Percentiles rank a stretch among this genome's conserved stretches.
phyloP scores from a whole-genome alignment of 2,888 invertebrate genomes.

The Hanleya hanleyi region DNA sequence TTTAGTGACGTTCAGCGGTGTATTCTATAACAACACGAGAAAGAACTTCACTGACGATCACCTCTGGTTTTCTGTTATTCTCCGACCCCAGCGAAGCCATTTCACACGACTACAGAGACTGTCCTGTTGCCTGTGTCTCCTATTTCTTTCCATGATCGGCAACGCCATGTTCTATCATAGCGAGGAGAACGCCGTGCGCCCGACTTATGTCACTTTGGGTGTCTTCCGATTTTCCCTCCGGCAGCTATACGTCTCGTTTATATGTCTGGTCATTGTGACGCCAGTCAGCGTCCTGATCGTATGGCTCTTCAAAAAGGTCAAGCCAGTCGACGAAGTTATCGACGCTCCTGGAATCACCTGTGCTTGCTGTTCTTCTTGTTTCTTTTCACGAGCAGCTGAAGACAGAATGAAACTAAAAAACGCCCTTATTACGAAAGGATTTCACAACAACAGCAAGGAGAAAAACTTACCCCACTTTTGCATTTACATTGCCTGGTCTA shows the following conservation, averaged over 20 bases:
- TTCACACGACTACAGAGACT: conserved; percentile 72
- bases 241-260: conserved; percentile 49
- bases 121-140: conserved; percentile 69
- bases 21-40: conserved; percentile 61
- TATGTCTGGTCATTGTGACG: conserved; percentile 62
- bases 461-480: conserved; percentile 31
- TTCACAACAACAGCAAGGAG: conserved; percentile 2
- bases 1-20: conserved; percentile 47
- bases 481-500: conserved; percentile 65
- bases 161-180: conserved; percentile 73
- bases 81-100: conserved; percentile 70
- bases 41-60: conserved; percentile 72
- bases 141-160: conserved; percentile 73
- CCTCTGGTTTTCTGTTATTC: conserved; percentile 74
- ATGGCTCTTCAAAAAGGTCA: conserved; percentile 70
- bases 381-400: neutral
- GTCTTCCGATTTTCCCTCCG: conserved; percentile 46
- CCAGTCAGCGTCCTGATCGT: conserved; percentile 69
- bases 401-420: neutral
- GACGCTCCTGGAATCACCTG: neutral
- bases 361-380: neutral
- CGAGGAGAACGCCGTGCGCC: conserved; percentile 32
- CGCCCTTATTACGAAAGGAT: neutral
- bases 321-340: no score
- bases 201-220: conserved; percentile 40